Conservation (phyloP, 2,113 vertebrate species). For the Crotalus helleri region DNA sequence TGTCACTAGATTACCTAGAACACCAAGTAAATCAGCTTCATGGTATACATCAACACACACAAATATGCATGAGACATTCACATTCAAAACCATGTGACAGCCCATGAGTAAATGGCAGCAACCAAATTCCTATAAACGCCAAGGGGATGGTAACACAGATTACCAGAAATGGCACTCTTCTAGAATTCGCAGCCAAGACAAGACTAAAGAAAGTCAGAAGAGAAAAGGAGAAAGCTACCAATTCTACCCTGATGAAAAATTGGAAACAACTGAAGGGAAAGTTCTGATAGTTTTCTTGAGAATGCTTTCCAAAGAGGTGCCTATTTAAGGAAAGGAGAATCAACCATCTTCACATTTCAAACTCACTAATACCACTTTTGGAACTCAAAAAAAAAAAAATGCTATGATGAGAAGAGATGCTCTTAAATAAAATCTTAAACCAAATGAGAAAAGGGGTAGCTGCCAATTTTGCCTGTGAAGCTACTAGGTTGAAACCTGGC, state of each 20-base stretch:
- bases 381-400: background rate
- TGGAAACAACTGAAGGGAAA: background rate
- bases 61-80: too few relatives aligned
- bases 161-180: slow-evolving; percentile 23
- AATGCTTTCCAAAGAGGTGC: background rate
- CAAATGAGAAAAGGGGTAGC: background rate
- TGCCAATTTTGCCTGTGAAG: background rate
- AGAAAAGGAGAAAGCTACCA: background rate
- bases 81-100: slow-evolving; percentile 38
- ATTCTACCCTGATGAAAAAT: background rate
- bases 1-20: too few relatives aligned
- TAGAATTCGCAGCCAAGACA: slow-evolving; percentile 54
- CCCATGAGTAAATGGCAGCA: slow-evolving; percentile 30
- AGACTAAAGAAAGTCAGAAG: background rate
- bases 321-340: background rate
- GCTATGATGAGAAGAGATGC: background rate
- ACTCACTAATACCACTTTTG: too few relatives aligned
- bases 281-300: background rate
- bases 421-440: background rate
- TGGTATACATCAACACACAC: too few relatives aligned
- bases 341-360: background rate
- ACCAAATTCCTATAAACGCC: slow-evolving; percentile 24
- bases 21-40: too few relatives aligned
- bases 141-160: slow-evolving; percentile 31
- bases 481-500: background rate